Conservation (phyloP, 1,140 invertebrate species). For the Mycetomoellerius zeteki region DNA sequence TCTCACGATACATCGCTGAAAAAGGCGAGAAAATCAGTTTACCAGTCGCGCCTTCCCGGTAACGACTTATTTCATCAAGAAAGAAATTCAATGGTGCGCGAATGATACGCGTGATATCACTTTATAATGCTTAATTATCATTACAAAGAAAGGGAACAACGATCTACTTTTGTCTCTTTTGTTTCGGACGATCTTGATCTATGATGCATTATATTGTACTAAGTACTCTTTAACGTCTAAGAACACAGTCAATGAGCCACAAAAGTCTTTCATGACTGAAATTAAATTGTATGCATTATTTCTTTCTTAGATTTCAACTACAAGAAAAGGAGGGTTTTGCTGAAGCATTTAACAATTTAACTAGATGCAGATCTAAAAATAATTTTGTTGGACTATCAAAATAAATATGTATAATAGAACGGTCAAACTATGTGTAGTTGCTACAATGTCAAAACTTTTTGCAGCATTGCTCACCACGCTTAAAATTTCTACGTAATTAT, state of each 20-base stretch:
- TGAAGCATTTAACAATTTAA: too few species aligned
- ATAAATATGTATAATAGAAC: too few species aligned
- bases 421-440: too few species aligned
- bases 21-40: conserved; percentile 63
- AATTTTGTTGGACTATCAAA: too few species aligned
- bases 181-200: not conserved
- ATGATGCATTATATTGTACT: not conserved
- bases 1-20: conserved; percentile 45
- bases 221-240: not conserved
- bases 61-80: conserved; percentile 48
- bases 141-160: conserved; percentile 7
- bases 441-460: too few species aligned
- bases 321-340: too few species aligned
- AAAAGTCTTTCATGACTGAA: not conserved
- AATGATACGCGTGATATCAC: conserved; percentile 12
- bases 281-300: conserved; percentile 15
- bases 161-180: not conserved
- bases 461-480: too few species aligned
- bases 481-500: too few species aligned
- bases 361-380: too few species aligned
- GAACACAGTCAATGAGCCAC: not conserved
- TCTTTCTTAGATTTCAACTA: conserved; percentile 5
- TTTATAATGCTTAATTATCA: conserved; percentile 35
- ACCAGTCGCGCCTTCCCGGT: conserved; percentile 2
- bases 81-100: conserved; percentile 31